Evolutionary conservation across 2,888 invertebrate species (phyloP), one percentile per base, ranked within the genome.

Genomic region (Drepana falcataria): DNA sequence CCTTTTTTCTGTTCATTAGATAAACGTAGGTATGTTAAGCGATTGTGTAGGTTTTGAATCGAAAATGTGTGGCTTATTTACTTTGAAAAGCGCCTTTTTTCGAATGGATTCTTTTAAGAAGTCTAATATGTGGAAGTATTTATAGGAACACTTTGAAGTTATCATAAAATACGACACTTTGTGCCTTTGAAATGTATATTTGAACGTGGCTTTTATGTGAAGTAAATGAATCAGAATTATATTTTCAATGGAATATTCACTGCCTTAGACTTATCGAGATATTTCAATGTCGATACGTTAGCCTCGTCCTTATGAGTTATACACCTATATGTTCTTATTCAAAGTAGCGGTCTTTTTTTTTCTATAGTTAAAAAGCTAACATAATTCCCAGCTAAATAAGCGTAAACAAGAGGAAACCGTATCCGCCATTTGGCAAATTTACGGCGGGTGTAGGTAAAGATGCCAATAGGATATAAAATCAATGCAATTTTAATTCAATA

Each of bases 181-280:
- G 61, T 71, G 62, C 68, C 62, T 78, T 81, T 78, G 75, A 75
- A 73, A 73, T 71, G 64, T 72, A 78, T 71, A 75, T 75, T 78
- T 75, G 66, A 65, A 59, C 57, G 60, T 63, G 62, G 59, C 64
- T 68, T 68, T 68, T 48, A 54, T 53, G 58, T 60, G 49, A 59
- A 65, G 57, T 59, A 59, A 62, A 63, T 61, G 65, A 68, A 65
- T 65, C 54, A 59, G 59, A 51, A 56, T 55, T 53, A 47, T 49
- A 57, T 55, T 56, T 53, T 48, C 34, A 51, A 48, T 51, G 9
- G 2, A 21, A 52, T 44, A 49, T 35, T 49, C 37, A 4, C 37
- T 37, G 37, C 37, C 5, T 37, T 21, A 21, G 21, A 21, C 21
- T 21, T 21, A 21, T 21, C 21, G 21, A 21, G 21, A 21, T 21